phyloP scores from a whole-genome alignment of 2,888 invertebrate species.

The Noctua janthe region DNA sequence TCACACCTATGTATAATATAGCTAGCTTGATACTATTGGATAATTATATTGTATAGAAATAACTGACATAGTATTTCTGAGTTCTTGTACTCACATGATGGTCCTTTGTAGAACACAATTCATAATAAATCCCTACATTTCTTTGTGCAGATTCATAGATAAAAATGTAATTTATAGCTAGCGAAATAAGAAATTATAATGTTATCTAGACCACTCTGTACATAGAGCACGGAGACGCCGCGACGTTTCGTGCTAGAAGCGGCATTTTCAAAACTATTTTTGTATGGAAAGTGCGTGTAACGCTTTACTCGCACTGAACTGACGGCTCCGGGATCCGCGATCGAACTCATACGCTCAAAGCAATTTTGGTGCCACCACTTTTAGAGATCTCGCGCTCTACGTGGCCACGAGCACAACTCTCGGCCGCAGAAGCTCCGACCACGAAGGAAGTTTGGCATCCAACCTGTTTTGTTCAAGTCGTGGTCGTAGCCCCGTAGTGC shows the following conservation, averaged over 20 bases:
- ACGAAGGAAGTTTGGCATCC: neutral
- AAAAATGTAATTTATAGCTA: constrained; percentile 32
- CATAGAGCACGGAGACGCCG: neutral
- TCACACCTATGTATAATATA: constrained; percentile 57
- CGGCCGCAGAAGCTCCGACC: neutral
- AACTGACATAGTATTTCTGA: neutral
- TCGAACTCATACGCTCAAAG: neutral
- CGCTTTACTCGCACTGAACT: neutral
- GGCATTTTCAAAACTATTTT: neutral
- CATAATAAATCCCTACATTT: neutral
- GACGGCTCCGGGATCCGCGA: neutral
- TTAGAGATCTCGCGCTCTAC: neutral
- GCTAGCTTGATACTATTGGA: constrained; percentile 63
- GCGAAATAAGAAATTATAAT: neutral
- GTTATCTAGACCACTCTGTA: neutral
- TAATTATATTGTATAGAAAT: constrained; percentile 41
- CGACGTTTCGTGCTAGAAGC: neutral
- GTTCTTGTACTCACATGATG: neutral
- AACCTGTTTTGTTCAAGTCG: neutral
- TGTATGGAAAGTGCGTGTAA: neutral
- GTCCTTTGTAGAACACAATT: constrained; percentile 4
- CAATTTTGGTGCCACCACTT: neutral
- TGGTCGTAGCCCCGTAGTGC: neutral
- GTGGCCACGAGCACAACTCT: neutral
- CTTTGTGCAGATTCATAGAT: constrained; percentile 21